phyloP scores from a whole-genome alignment of 2,797 vertebrate genomes.

The Anniella stebbinsi region DNA sequence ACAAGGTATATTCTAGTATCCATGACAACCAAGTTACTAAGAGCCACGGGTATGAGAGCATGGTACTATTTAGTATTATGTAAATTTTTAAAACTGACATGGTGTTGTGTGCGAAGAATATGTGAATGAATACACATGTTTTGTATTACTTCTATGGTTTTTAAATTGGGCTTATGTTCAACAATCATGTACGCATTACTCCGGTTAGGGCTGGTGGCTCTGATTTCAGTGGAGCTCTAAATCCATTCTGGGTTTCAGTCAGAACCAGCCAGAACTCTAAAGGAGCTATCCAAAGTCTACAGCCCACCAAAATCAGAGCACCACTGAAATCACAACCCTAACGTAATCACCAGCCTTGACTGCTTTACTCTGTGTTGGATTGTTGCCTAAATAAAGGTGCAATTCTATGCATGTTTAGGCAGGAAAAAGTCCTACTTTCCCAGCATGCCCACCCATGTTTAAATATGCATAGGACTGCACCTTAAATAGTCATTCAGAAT shows the following conservation, averaged over 20 bases:
- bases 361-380: not conserved
- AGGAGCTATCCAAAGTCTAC: too few relatives aligned
- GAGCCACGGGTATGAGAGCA: conserved; percentile 60
- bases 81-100: conserved; percentile 50
- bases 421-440: too few relatives aligned
- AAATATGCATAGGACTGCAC: too few relatives aligned
- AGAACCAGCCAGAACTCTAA: too few relatives aligned
- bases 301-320: too few relatives aligned
- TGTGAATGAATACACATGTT: conserved; percentile 30
- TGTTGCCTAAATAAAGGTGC: not conserved
- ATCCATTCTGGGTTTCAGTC: too few relatives aligned
- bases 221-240: too few relatives aligned
- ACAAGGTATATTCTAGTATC: conserved; percentile 75
- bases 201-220: too few relatives aligned
- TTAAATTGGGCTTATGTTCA: not conserved
- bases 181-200: not conserved
- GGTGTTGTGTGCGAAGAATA: conserved; percentile 40
- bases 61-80: conserved; percentile 64
- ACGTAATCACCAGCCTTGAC: too few relatives aligned
- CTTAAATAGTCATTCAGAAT: not conserved
- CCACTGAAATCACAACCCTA: too few relatives aligned
- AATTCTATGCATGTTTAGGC: too few relatives aligned
- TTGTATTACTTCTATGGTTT: not conserved
- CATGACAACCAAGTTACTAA: conserved; percentile 78
- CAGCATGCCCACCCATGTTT: too few relatives aligned